Evolutionary conservation across 2,113 vertebrate species (phyloP), one percentile per base, ranked within the genome.

Genomic region (Fulica atra): DNA sequence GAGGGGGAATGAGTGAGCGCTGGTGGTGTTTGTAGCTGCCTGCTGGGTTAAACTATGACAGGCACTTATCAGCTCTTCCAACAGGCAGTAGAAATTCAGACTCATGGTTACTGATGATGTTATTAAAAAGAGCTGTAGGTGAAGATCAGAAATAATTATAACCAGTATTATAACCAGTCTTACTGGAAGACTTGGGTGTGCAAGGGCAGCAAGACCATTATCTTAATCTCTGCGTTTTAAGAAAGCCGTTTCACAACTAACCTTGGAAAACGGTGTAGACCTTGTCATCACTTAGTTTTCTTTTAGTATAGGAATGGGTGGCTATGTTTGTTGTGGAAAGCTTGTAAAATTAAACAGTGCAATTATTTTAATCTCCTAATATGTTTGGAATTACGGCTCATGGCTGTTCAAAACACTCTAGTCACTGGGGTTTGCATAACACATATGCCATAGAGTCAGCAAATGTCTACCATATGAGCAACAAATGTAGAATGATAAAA

Each of bases 361-460:
- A 94, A 93, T 97, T 94, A 96, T 93, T 96, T 84, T 95, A 93
- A 96, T 95, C 84, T 94, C 86, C 95, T 97, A 96, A 94, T 88
- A 90, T 91, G 92, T 92, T 97, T 95, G 77, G 81, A 97, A 96
- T 94, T 97, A 70, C 24, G n/a, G 35, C 88, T 92, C 60, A 84
- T 88, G 82, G 74, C 81, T 93, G 88, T 65, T 88, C 81, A 90
- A 88, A 90, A 91, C 68, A 95, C 33, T 60, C 20, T 48, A 95
- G 64, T 74, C 42, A 36, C 46, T 54, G 79, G 40, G 68, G 70
- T 90, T 94, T 86, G 86, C 16, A 63, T 81, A 86, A 56, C 78
- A 94, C 48, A 83, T 73, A 89, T 60, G 65, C 56, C 44, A 81
- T 51, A 84, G 93, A 92, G 71, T 89, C 92, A 95, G 94, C 85